These are phyloP conservation scores for Passer montanus DNA, from an alignment of 2,113 vertebrate species.

Conservation along the genomic window DNA sequence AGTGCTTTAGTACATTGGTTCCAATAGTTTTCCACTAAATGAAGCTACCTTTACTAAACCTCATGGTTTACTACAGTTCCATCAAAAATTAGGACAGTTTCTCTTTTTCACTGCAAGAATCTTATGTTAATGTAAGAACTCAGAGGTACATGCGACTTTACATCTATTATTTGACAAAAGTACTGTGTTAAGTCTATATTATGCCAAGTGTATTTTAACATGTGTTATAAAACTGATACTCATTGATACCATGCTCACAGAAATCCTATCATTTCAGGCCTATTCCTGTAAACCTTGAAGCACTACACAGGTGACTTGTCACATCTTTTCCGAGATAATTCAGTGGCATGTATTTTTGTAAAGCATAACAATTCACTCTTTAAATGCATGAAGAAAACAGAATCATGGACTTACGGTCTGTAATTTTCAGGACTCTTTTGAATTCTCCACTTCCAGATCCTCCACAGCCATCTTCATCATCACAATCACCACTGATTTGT, in stretches of 20 bases:
- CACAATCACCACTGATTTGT: slow-evolving; percentile 85
- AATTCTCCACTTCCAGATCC: slow-evolving; percentile 82
- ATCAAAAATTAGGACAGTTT: not conserved
- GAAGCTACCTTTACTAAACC: not conserved
- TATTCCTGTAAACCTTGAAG: not conserved
- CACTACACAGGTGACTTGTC: not conserved
- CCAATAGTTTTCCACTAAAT: not conserved
- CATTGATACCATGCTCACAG: not conserved
- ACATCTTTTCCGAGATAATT: not conserved
- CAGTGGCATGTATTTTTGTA: not conserved
- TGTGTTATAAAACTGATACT: not conserved
- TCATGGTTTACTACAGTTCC: not conserved
- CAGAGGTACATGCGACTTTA: not conserved
- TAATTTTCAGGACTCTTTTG: slow-evolving; percentile 68
- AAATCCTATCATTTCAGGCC: not conserved
- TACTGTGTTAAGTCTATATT: not conserved
- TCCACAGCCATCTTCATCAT: slow-evolving; percentile 86
- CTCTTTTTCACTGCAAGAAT: not conserved
- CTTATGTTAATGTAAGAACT: not conserved
- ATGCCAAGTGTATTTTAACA: not conserved
- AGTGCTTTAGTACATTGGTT: not conserved
- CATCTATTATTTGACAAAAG: not conserved
- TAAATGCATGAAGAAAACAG: not conserved
- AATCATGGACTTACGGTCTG: slow-evolving; percentile 79
- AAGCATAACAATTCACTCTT: not conserved